Conservation (phyloP, 2,797 vertebrate genomes). For the Galaxias olidus region DNA sequence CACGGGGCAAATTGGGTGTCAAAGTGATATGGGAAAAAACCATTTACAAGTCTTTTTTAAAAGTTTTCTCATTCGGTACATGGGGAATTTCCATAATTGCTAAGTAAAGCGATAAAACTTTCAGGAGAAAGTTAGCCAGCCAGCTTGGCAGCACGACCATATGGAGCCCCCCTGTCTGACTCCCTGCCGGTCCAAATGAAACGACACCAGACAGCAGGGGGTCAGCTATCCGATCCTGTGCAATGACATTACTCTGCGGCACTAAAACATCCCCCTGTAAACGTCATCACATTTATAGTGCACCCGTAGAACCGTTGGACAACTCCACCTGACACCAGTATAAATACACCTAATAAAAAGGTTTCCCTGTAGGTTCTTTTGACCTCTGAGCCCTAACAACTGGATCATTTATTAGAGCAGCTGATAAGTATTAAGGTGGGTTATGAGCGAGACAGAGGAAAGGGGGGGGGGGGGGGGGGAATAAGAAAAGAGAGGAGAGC, state of each 20-base stretch:
- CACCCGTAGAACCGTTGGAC: background rate
- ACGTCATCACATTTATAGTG: background rate
- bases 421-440: background rate
- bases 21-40: too few species aligned
- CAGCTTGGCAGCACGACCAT: too few species aligned
- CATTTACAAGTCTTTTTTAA: too few species aligned
- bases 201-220: background rate
- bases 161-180: too few species aligned
- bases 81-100: too few species aligned
- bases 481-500: background rate
- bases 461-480: background rate
- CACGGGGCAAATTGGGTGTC: too few species aligned
- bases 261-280: background rate
- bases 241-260: background rate
- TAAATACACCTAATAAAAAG: slow-evolving; percentile 1
- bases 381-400: background rate
- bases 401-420: slow-evolving; percentile 14
- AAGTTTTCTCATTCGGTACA: too few species aligned
- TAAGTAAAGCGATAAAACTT: too few species aligned
- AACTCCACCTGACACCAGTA: background rate
- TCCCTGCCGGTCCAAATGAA: too few species aligned
- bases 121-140: too few species aligned
- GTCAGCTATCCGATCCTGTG: slow-evolving; percentile 1
- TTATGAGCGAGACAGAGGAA: too few species aligned
- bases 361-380: background rate